Base-by-base conservation (phyloP, 2,797 vertebrate genomes). In the Gambusia yucatana region DNA sequence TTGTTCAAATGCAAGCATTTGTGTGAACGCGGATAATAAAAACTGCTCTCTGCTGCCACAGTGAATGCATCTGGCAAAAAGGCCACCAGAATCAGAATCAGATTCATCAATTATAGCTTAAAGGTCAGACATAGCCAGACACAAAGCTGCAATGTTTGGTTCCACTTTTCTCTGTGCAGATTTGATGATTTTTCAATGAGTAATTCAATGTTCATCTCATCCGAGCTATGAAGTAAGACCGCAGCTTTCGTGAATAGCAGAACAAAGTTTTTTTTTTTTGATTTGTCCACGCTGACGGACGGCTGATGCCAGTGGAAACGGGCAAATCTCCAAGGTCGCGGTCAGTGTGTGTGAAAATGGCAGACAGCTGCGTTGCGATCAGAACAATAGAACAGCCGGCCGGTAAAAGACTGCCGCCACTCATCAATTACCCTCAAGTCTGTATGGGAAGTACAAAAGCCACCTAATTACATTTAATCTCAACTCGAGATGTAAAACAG, bases 391-490 rank as follows among this genome's bases (percentile, higher is more conserved):
- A 25, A 17, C 76, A 87, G 86, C 86, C 77, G 81, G 83, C 82
- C 83, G 59, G 83, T 88, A 90, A 93, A 93, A 90, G 88, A 92
- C 90, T 92, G 90, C 84, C 89, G 89, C 91, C 94, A 87, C 81
- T 94, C 93, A 93, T 95, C 90, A 94, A 92, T 95, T 95, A 93
- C 87, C 87, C 84, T 74, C 76, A 90, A 82, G 88, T 86, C 89
- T 86, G 84, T 81, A 82, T 85, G 81, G 88, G 85, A 90, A 87
- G 90, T 86, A 95, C 94, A 95, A 95, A 95, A 92, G 92, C 87
- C 81, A 88, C 85, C 92, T 95, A 96, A 96, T 96, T 95, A 94
- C 94, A 92, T 95, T 95, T 94, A 94, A 95, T 95, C 93, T 93
- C 78, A 65, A 81, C 81, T 94, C 85, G 87, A 91, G 93, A 95